Evolutionary conservation across 2,888 invertebrate genomes (phyloP), one percentile per base, ranked within the genome.

Genomic region (Nomada ruficornis): DNA sequence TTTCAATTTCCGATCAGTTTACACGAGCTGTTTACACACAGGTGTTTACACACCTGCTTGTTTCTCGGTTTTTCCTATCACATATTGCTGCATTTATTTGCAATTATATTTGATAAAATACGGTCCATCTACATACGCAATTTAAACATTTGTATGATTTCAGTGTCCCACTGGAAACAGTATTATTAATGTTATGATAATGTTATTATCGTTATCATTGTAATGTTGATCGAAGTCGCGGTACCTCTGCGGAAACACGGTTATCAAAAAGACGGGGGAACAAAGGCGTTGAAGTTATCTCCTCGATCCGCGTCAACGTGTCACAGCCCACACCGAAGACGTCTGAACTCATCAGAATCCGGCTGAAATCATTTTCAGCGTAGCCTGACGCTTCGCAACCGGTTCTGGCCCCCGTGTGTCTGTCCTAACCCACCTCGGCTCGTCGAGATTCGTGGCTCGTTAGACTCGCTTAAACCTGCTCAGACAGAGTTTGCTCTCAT

Each of bases 231-330:
- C 54, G 50, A 42, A 26, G 55, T 54, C 44, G 47, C 23, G 42
- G 26, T n/a, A 54, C 11, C 52, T 26, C 50, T 36, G 44, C 47
- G 52, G 47, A n/a, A 63, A 63, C 18, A 77, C 63, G 62, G 59
- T 54, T 65, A 70, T 77, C 70, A 20, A 18, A 47, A n/a, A 29
- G 70, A 78, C 79, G 29, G 64, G 65, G 67, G 79, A 71, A 80
- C 65, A 65, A 77, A 78, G 67, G 80, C 80, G 80, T 79, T 80
- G 80, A 80, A 79, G 71, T 79, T 71, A 80, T 80, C 79, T 55
- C 47, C 15, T 20, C 42, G 71, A 80, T 80, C 71, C 71, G 79
- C 67, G 70, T 80, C 80, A 79, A 55, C 62, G 60, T 80, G 79
- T 72, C 79, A 68, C 67, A 55, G 67, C 67, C 67, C 42, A 72